A percentile compares a stretch with the other conserved stretches of the same genome.
Evolutionary conservation across 2,888 invertebrate species (phyloP).

Genomic region (Sarcophaga variegata): DNA sequence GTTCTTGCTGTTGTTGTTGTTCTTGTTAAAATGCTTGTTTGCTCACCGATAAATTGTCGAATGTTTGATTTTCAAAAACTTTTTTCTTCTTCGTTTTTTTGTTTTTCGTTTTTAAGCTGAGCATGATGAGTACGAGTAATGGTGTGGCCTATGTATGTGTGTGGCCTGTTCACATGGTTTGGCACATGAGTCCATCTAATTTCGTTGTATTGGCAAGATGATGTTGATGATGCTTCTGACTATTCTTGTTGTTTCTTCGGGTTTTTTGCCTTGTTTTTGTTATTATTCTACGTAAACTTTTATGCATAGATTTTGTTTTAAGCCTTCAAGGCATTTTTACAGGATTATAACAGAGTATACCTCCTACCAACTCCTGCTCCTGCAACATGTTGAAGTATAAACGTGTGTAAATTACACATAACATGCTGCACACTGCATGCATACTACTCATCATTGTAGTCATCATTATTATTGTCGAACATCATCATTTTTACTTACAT

Average conservation of each 20-base stretch:
- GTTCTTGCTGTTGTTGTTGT: conserved; percentile 18
- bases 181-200: not conserved
- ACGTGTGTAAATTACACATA: not conserved
- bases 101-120: not conserved
- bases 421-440: not conserved
- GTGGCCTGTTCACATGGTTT: not conserved
- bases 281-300: conserved; percentile 59
- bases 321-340: conserved; percentile 64
- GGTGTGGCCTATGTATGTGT: not conserved
- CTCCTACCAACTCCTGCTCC: no score
- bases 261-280: not conserved
- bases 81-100: no score
- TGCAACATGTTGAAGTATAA: conserved; percentile 1
- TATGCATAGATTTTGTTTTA: conserved; percentile 62
- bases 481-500: conserved; percentile 50
- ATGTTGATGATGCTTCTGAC: conserved; percentile 8
- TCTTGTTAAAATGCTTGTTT: conserved; percentile 53
- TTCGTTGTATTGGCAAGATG: conserved; percentile 36
- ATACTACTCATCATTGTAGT: conserved; percentile 54
- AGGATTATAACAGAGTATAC: conserved; percentile 46
- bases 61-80: conserved; percentile 46
- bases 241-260: no score
- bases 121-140: not conserved
- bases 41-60: conserved; percentile 59
- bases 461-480: conserved; percentile 61